Conservation (phyloP, 2,888 invertebrate species). For the Dasypogon diadema region DNA sequence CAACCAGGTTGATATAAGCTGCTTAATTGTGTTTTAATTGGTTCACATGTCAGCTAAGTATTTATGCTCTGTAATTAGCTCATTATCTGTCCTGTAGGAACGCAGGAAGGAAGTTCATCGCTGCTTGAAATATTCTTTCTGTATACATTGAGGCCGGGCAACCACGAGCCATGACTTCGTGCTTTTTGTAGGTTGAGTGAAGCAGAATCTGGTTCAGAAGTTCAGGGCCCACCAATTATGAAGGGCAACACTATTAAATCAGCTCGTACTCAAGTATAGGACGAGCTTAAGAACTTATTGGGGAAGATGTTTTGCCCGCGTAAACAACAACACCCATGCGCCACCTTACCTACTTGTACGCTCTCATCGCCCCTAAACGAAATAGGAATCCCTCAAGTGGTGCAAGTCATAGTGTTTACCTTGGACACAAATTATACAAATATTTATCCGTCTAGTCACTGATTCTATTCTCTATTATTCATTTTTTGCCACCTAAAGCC, state of each 20-base stretch:
- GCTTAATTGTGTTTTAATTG: constrained; percentile 54
- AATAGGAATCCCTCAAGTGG: not conserved
- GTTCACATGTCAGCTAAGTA: constrained; percentile 53
- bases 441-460: constrained; percentile 28
- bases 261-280: too few species aligned
- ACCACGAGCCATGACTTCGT: too few species aligned
- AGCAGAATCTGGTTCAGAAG: too few species aligned
- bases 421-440: constrained; percentile 5
- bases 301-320: too few species aligned
- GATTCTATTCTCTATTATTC: not conserved
- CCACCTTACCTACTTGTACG: not conserved
- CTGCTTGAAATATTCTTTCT: too few species aligned
- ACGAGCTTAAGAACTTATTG: too few species aligned
- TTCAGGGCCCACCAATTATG: too few species aligned
- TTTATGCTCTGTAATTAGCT: constrained; percentile 54
- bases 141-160: too few species aligned
- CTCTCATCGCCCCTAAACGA: not conserved
- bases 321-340: constrained; percentile 8
- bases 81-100: constrained; percentile 45
- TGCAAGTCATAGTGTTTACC: constrained; percentile 17
- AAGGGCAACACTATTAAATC: too few species aligned
- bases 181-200: too few species aligned
- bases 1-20: not conserved
- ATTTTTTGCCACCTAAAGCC: not conserved
- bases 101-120: too few species aligned